phyloP scores from a whole-genome alignment of 2,888 invertebrate genomes.

The Uloborus plumipes region DNA sequence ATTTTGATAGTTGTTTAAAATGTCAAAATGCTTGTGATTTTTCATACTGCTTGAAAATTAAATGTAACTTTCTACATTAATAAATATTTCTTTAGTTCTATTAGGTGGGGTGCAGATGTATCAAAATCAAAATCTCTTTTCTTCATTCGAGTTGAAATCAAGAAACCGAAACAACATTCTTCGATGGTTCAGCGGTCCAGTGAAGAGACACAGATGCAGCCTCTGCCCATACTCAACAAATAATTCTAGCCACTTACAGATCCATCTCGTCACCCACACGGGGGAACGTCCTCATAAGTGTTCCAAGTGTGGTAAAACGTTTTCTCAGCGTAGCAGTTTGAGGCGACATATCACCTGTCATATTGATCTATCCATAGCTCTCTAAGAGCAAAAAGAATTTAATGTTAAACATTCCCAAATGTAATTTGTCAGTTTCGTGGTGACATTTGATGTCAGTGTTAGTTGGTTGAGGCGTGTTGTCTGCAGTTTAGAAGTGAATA shows the following conservation, averaged over 20 bases:
- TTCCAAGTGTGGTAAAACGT: slow-evolving; percentile 52
- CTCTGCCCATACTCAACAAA: slow-evolving; percentile 57
- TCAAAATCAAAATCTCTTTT: slow-evolving; percentile 46
- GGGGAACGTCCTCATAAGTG: slow-evolving; percentile 56
- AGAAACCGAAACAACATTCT: slow-evolving; percentile 51
- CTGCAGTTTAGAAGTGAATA: too few species aligned
- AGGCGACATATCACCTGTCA: slow-evolving; percentile 55
- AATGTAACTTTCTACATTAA: background rate
- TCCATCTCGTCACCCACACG: slow-evolving; percentile 55
- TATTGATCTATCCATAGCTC: slow-evolving; percentile 43
- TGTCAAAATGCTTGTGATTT: background rate
- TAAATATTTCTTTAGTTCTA: slow-evolving; percentile 36
- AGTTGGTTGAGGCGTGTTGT: too few species aligned
- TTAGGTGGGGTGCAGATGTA: slow-evolving; percentile 46
- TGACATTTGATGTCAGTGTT: too few species aligned
- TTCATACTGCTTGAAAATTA: background rate
- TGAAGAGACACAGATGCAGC: slow-evolving; percentile 48
- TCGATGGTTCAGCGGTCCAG: slow-evolving; percentile 41
- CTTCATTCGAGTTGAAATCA: slow-evolving; percentile 51
- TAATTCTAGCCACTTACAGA: slow-evolving; percentile 56
- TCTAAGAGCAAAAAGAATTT: background rate
- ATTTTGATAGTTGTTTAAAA: background rate
- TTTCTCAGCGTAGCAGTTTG: slow-evolving; percentile 54
- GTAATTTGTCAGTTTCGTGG: too few species aligned
- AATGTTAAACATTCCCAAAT: too few species aligned